A percentile compares a stretch with the other conserved stretches of the same genome.
Evolutionary conservation across 2,113 vertebrate genomes (phyloP).

Genomic region (Pteronura brasiliensis): DNA sequence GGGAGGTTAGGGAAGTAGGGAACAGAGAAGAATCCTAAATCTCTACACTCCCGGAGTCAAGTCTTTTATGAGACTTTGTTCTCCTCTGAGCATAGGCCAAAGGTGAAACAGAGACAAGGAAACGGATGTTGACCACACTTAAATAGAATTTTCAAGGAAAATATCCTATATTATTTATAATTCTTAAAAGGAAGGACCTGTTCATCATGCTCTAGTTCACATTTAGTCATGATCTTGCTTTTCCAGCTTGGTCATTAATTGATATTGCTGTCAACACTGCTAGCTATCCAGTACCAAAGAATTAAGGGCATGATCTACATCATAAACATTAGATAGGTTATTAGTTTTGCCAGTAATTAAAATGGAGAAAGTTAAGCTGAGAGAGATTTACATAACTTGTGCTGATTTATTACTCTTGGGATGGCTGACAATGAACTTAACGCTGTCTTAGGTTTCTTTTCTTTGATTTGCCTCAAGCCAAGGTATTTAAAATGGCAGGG

Average conservation of each 20-base stretch:
- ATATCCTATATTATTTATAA: background rate
- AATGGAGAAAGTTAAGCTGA: background rate
- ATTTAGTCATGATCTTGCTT: background rate
- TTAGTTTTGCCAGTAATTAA: background rate
- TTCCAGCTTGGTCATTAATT: background rate
- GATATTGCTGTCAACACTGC: background rate
- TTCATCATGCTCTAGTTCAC: background rate
- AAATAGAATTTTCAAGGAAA: constrained; percentile 10
- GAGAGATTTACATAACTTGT: background rate
- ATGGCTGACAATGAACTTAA: background rate
- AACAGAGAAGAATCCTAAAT: background rate
- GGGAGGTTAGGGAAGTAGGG: background rate
- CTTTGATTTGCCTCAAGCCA: background rate
- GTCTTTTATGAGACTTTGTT: background rate
- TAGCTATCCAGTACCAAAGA: background rate
- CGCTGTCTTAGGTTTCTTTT: background rate
- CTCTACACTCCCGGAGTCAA: background rate
- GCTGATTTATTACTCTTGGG: background rate
- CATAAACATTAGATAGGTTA: background rate
- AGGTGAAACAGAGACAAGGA: background rate
- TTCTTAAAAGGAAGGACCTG: background rate
- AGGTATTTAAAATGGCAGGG: background rate
- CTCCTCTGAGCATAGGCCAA: background rate
- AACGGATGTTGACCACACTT: background rate
- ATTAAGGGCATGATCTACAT: background rate